Percentiles rank a stretch among this genome's conserved stretches.
phyloP scores from a whole-genome alignment of 2,113 vertebrate genomes.

The Heterochromis multidens region DNA sequence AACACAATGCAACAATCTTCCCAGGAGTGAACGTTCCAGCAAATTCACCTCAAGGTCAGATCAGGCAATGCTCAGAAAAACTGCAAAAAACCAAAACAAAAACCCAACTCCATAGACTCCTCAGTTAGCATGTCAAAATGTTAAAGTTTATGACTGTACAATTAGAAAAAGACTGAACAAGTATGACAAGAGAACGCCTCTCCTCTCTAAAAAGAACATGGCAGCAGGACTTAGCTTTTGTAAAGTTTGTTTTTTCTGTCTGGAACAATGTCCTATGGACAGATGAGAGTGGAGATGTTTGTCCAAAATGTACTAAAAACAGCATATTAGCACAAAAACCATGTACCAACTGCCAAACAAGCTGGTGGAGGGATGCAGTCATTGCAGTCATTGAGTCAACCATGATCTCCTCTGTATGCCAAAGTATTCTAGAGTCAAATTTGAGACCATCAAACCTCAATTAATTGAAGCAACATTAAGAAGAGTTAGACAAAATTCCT shows the following conservation, averaged over 20 bases:
- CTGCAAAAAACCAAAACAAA: background rate
- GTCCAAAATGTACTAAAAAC: background rate
- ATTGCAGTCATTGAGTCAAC: no score
- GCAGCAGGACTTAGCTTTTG: background rate
- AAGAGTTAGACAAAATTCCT: background rate
- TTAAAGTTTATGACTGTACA: background rate
- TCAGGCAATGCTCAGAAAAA: background rate
- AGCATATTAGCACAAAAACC: background rate
- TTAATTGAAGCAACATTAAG: background rate
- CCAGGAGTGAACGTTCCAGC: background rate
- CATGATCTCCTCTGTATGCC: no score
- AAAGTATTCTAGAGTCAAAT: no score
- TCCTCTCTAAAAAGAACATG: no score
- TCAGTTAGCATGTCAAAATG: background rate
- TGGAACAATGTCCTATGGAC: background rate
- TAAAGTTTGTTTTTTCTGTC: no score
- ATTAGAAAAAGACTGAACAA: background rate
- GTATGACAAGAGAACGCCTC: background rate
- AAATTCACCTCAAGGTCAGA: background rate
- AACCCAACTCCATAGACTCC: accelerated
- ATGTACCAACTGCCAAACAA: no score
- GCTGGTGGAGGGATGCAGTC: no score
- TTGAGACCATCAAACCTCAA: background rate
- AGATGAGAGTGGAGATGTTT: background rate
- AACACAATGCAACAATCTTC: background rate